phyloP scores from a whole-genome alignment of 2,113 vertebrate species.

The Eulemur macaco region DNA sequence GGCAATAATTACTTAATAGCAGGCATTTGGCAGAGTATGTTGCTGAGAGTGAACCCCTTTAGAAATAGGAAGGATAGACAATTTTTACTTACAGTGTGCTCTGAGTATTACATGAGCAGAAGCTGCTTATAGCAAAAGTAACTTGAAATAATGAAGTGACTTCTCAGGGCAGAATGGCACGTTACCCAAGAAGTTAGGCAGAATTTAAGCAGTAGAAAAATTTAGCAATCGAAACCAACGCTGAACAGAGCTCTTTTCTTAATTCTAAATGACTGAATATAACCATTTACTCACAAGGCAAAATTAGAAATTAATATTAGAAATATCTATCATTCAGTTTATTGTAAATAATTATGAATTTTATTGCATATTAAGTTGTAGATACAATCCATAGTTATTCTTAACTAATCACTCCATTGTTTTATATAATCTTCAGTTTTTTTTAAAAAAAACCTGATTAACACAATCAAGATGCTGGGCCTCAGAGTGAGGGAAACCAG shows the following conservation, averaged over 20 bases:
- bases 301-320: not conserved
- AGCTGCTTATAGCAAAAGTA: not conserved
- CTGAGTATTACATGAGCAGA: not conserved
- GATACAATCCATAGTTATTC: not conserved
- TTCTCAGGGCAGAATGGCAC: not conserved
- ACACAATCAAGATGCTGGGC: not conserved
- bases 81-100: not conserved
- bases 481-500: not conserved
- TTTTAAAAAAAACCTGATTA: not conserved
- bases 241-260: not conserved
- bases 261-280: not conserved
- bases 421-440: not conserved
- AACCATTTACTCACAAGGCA: not conserved
- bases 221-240: not conserved
- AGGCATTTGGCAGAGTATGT: not conserved
- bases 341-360: not conserved
- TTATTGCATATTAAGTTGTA: not conserved
- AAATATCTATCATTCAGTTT: not conserved
- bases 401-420: not conserved
- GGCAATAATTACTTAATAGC: slow-evolving; percentile 46
- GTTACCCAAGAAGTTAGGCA: slow-evolving; percentile 2
- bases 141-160: slow-evolving; percentile 50
- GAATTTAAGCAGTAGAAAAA: slow-evolving; percentile 12
- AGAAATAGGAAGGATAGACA: not conserved
- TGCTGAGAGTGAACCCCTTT: not conserved